A percentile compares a stretch with the other conserved stretches of the same genome.
These are phyloP conservation scores for Chironomus tentans DNA, from an alignment of 2,888 invertebrate genomes.

Conservation along the genomic window DNA sequence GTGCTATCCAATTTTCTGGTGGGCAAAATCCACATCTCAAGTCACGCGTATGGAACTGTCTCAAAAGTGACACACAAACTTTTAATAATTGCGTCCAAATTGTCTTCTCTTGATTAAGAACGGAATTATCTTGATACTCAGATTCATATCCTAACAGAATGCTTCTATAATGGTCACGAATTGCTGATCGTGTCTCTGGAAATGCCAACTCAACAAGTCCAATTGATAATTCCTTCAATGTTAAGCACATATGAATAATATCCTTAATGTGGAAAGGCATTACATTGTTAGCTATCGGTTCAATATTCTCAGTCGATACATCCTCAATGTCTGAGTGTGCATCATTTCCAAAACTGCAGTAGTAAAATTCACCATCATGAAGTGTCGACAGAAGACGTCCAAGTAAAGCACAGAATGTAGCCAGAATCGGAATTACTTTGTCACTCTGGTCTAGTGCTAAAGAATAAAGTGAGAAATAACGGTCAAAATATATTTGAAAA, in stretches of 20 bases:
- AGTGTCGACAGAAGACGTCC: constrained; percentile 70
- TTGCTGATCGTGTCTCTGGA: constrained; percentile 61
- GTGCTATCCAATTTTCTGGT: constrained; percentile 56
- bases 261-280: constrained; percentile 64
- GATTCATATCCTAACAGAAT: constrained; percentile 34
- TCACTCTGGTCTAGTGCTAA: constrained; percentile 51
- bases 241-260: constrained; percentile 60
- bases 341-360: constrained; percentile 42
- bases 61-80: constrained; percentile 58
- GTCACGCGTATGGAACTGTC: constrained; percentile 79
- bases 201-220: constrained; percentile 80
- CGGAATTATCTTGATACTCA: constrained; percentile 35
- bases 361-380: constrained; percentile 71
- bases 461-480: neutral
- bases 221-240: constrained; percentile 68
- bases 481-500: neutral
- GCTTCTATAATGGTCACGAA: constrained; percentile 52
- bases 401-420: constrained; percentile 76
- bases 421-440: constrained; percentile 64
- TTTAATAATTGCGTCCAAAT: constrained; percentile 74
- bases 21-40: constrained; percentile 70
- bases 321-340: constrained; percentile 28
- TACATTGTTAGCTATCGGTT: constrained; percentile 32
- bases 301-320: constrained; percentile 31
- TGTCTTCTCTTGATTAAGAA: constrained; percentile 42